A percentile compares a stretch with the other conserved stretches of the same genome.
phyloP scores from a whole-genome alignment of 1,140 invertebrate species.

The Eueides isabella region DNA sequence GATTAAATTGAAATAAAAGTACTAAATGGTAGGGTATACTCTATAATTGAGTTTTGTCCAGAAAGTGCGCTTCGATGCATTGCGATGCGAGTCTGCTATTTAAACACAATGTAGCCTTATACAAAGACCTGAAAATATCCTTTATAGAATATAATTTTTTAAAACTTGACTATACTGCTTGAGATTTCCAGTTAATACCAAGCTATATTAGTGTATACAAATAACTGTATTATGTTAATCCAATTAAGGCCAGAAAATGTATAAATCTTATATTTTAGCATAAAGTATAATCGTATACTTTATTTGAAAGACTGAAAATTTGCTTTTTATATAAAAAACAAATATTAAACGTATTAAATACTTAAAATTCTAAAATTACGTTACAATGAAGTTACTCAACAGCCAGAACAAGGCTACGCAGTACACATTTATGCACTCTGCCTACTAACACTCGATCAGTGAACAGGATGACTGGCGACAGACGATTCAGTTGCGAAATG shows the following conservation, averaged over 20 bases:
- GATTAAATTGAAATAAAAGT: slow-evolving; percentile 47
- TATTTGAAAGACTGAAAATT: too few relatives aligned
- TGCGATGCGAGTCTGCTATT: slow-evolving; percentile 35
- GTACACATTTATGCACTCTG: not conserved
- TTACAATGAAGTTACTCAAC: slow-evolving; percentile 6
- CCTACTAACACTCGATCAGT: slow-evolving; percentile 17
- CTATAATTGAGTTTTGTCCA: slow-evolving; percentile 62
- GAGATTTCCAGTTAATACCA: too few relatives aligned
- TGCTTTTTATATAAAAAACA: too few relatives aligned
- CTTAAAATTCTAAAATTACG: not conserved
- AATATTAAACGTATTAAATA: too few relatives aligned
- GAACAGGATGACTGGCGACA: slow-evolving; percentile 9
- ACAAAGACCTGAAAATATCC: slow-evolving; percentile 36
- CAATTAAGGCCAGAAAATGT: too few relatives aligned
- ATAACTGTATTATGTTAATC: too few relatives aligned
- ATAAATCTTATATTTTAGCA: too few relatives aligned
- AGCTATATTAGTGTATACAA: too few relatives aligned
- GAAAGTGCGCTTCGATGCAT: slow-evolving; percentile 28
- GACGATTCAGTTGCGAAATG: slow-evolving; percentile 12
- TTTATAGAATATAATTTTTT: slow-evolving; percentile 26
- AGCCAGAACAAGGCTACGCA: slow-evolving; percentile 4
- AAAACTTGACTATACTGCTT: slow-evolving; percentile 33
- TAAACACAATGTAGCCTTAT: slow-evolving; percentile 46
- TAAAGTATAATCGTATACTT: too few relatives aligned
- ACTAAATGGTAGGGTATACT: slow-evolving; percentile 51